Evolutionary conservation across 2,888 invertebrate genomes (phyloP).

Genomic region (Scotopteryx bipunctaria): DNA sequence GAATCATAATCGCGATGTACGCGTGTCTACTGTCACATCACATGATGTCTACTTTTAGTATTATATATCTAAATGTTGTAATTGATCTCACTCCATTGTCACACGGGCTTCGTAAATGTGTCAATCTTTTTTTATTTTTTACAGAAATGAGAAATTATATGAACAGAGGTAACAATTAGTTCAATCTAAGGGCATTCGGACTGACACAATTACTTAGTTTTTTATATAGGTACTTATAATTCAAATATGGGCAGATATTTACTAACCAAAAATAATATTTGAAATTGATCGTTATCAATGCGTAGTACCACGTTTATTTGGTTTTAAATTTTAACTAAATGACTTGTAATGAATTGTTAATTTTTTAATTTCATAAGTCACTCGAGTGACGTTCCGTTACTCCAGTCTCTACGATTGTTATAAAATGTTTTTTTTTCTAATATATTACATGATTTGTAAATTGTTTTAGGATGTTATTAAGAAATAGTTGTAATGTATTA

Average conservation of each 20-base stretch:
- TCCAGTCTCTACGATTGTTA: conserved; percentile 28
- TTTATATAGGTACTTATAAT: too few relatives aligned
- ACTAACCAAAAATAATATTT: conserved; percentile 67
- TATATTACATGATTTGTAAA: conserved; percentile 69
- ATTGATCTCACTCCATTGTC: conserved; percentile 81
- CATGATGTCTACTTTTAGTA: conserved; percentile 76
- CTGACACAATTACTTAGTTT: conserved; percentile 64
- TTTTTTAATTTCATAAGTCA: conserved; percentile 53
- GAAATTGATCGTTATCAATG: conserved; percentile 38
- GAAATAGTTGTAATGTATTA: conserved; percentile 74
- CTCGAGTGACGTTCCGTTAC: conserved; percentile 47
- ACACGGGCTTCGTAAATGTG: conserved; percentile 67
- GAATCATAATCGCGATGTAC: conserved; percentile 19
- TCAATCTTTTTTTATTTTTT: conserved; percentile 39
- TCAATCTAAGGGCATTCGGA: conserved; percentile 38
- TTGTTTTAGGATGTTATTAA: conserved; percentile 77
- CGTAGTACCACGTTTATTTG: conserved; percentile 71
- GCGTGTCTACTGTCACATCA: conserved; percentile 36
- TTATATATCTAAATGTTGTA: conserved; percentile 80
- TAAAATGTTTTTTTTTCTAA: conserved; percentile 50
- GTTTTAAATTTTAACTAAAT: conserved; percentile 64
- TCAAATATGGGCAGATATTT: conserved; percentile 63
- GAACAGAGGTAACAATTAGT: conserved; percentile 7
- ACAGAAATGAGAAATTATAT: conserved; percentile 20
- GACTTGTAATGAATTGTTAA: conserved; percentile 70